These are phyloP conservation scores for Irena cyanogastra DNA, from an alignment of 2,113 vertebrate species.

Conservation along the genomic window DNA sequence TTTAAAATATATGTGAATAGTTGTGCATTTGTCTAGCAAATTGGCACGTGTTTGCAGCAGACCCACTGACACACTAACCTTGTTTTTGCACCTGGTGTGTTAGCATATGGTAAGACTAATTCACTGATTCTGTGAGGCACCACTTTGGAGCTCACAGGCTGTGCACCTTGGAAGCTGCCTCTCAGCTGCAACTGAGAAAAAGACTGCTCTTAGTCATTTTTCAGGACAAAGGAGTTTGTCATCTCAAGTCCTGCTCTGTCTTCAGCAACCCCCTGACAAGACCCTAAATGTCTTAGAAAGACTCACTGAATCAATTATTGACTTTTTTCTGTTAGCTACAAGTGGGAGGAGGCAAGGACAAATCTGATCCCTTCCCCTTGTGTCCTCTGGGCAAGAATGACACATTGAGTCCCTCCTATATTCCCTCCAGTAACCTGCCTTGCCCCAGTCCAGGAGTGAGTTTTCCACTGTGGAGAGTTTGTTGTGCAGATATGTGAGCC, in stretches of 20 bases:
- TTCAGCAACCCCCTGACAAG: background rate
- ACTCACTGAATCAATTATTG: background rate
- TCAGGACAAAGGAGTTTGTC: background rate
- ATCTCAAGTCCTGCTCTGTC: background rate
- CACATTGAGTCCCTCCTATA: background rate
- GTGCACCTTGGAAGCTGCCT: background rate
- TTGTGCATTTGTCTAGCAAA: background rate
- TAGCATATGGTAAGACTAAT: background rate
- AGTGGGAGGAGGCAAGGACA: background rate
- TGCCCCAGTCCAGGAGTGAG: background rate
- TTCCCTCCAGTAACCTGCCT: background rate
- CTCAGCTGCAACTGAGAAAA: background rate
- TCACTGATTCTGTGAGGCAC: background rate
- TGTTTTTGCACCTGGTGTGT: background rate
- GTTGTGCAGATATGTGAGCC: background rate
- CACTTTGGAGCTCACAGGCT: background rate
- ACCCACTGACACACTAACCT: background rate
- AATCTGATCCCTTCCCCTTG: background rate
- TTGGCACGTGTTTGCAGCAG: background rate
- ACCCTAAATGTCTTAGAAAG: background rate
- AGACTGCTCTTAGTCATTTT: background rate
- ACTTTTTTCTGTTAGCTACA: background rate
- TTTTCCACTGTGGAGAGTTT: background rate
- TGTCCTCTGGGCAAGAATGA: background rate
- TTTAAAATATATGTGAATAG: background rate